A percentile compares a stretch with the other conserved stretches of the same genome.
phyloP scores from a whole-genome alignment of 1,140 invertebrate species.

The Geopemphigus sp. region DNA sequence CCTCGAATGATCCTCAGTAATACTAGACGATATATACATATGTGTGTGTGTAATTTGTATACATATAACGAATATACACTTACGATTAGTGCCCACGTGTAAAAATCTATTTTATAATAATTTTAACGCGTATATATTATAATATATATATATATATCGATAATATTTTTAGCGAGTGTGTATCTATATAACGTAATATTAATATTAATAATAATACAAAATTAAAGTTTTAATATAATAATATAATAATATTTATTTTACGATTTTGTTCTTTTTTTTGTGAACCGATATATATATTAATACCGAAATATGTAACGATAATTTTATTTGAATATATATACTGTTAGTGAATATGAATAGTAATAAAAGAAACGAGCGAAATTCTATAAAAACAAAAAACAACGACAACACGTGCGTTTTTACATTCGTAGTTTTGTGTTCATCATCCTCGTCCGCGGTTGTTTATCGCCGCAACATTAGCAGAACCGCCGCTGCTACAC shows the following conservation, averaged over 20 bases:
- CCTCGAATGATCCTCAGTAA: constrained; percentile 48
- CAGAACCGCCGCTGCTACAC: too few relatives aligned
- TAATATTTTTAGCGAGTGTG: constrained; percentile 38
- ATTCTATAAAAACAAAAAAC: constrained; percentile 29
- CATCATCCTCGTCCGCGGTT: background rate
- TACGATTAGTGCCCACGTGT: constrained; percentile 29
- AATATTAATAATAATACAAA: constrained; percentile 4
- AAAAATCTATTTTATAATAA: constrained; percentile 35
- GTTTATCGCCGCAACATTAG: too few relatives aligned
- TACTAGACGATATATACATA: constrained; percentile 1
- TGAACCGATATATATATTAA: constrained; percentile 35
- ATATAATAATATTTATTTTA: constrained; percentile 37
- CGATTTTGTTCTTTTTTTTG: constrained; percentile 20
- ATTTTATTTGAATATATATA: constrained; percentile 27
- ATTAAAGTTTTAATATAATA: constrained; percentile 13
- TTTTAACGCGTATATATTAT: constrained; percentile 19
- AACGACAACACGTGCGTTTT: background rate
- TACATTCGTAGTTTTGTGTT: background rate
- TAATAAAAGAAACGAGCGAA: constrained; percentile 39
- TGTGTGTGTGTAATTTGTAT: background rate
- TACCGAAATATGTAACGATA: constrained; percentile 31
- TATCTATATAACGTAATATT: background rate
- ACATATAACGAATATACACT: background rate
- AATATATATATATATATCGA: constrained; percentile 33
- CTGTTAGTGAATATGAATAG: constrained; percentile 42